These are phyloP conservation scores for Sminthopsis crassicaudata DNA, from an alignment of 2,113 vertebrate genomes.

Conservation along the genomic window DNA sequence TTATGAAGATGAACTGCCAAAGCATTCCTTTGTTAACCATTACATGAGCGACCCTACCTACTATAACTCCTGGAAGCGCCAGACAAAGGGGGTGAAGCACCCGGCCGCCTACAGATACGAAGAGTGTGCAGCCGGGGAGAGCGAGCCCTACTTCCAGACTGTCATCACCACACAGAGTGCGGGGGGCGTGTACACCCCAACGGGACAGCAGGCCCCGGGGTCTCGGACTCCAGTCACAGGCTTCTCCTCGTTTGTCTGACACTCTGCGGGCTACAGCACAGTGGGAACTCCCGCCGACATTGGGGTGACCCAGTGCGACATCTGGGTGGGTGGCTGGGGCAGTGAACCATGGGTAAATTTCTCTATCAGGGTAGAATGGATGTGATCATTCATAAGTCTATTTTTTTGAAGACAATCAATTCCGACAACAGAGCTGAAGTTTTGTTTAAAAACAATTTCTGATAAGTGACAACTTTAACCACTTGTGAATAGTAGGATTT, in stretches of 20 bases:
- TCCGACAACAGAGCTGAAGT: conserved; percentile 78
- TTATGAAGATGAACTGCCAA: conserved; percentile 93
- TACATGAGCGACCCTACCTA: conserved; percentile 99
- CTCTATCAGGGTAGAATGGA: conserved; percentile 79
- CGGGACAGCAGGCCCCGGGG: conserved; percentile 89
- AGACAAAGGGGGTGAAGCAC: conserved; percentile 90
- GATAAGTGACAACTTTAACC: conserved; percentile 80
- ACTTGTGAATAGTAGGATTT: conserved; percentile 81
- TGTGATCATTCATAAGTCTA: conserved; percentile 73
- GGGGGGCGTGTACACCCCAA: conserved; percentile 92
- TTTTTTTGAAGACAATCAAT: conserved; percentile 82
- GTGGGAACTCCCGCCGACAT: not conserved
- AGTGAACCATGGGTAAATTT: conserved; percentile 74
- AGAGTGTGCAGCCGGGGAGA: conserved; percentile 88
- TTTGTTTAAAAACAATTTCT: conserved; percentile 74
- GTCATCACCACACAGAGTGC: conserved; percentile 97
- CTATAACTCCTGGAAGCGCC: conserved; percentile 96
- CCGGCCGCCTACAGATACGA: conserved; percentile 89
- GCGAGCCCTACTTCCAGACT: conserved; percentile 92
- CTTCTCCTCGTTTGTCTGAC: conserved; percentile 98
- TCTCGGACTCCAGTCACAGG: conserved; percentile 95
- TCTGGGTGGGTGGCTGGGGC: conserved; percentile 10
- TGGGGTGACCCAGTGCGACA: not conserved
- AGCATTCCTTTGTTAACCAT: conserved; percentile 99
- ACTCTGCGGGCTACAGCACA: not conserved